phyloP scores from a whole-genome alignment of 2,797 vertebrate species.

The Spondyliosoma cantharus region DNA sequence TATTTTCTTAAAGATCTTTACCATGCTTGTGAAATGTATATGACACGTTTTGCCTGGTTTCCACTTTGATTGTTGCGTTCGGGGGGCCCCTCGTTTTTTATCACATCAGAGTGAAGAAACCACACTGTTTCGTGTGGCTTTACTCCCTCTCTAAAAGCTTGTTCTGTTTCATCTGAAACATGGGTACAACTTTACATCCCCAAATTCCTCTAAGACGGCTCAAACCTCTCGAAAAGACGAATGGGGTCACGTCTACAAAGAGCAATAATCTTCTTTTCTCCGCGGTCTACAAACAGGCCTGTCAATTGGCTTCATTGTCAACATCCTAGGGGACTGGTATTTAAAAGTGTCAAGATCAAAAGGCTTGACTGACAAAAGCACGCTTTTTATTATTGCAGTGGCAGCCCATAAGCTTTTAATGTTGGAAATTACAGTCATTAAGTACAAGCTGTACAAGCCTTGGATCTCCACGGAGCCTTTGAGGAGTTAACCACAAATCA shows the following conservation, averaged over 20 bases:
- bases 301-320: slow-evolving; percentile 82
- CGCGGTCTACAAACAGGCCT: slow-evolving; percentile 76
- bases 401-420: slow-evolving; percentile 81
- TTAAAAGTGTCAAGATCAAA: slow-evolving; percentile 88
- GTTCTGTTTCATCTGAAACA: slow-evolving; percentile 59
- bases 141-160: slow-evolving; percentile 41
- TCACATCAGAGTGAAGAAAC: slow-evolving; percentile 40
- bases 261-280: slow-evolving; percentile 77
- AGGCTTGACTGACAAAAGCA: slow-evolving; percentile 79
- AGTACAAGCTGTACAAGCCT: slow-evolving; percentile 82
- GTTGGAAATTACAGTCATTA: slow-evolving; percentile 84
- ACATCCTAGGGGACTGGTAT: slow-evolving; percentile 83
- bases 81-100: slow-evolving; percentile 19
- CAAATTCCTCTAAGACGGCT: slow-evolving; percentile 70
- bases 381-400: slow-evolving; percentile 77
- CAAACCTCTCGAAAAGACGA: slow-evolving; percentile 70
- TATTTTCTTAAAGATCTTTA: slow-evolving; percentile 6
- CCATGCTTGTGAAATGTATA: slow-evolving; percentile 22
- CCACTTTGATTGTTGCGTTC: slow-evolving; percentile 25
- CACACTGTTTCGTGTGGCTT: slow-evolving; percentile 47
- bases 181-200: slow-evolving; percentile 57
- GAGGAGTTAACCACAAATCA: slow-evolving; percentile 79
- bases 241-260: slow-evolving; percentile 79
- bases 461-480: slow-evolving; percentile 87
- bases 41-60: slow-evolving; percentile 28